These are phyloP conservation scores for Theristus sp. DNA, from an alignment of 2,888 invertebrate genomes.

Conservation along the genomic window DNA sequence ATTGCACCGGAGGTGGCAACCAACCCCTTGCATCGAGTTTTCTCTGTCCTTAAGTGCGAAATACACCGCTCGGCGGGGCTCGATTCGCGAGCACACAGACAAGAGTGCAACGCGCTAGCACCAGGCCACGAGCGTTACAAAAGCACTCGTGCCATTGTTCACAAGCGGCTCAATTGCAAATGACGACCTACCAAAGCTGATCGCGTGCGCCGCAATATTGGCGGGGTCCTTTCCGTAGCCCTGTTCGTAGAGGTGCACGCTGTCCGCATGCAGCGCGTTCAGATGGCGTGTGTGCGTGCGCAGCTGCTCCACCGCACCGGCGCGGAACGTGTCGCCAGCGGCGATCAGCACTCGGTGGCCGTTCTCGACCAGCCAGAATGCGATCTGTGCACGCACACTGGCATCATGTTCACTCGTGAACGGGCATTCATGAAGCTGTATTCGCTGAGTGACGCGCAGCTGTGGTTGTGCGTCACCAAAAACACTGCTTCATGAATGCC, in stretches of 20 bases:
- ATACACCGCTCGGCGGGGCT: too few relatives aligned
- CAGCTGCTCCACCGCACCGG: slow-evolving; percentile 88
- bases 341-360: slow-evolving; percentile 84
- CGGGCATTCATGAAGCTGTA: too few relatives aligned
- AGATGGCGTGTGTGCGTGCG: slow-evolving; percentile 79
- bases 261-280: slow-evolving; percentile 67
- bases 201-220: slow-evolving; percentile 91
- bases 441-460: too few relatives aligned
- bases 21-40: too few relatives aligned
- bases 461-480: too few relatives aligned
- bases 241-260: slow-evolving; percentile 82
- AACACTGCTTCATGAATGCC: too few relatives aligned
- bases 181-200: slow-evolving; percentile 46
- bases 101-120: slow-evolving; percentile 1
- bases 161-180: slow-evolving; percentile 18
- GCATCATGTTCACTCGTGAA: too few relatives aligned
- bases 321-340: slow-evolving; percentile 91
- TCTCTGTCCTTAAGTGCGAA: too few relatives aligned
- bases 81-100: too few relatives aligned
- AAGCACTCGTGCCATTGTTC: not conserved
- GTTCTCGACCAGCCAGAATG: slow-evolving; percentile 97
- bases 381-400: too few relatives aligned
- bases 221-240: slow-evolving; percentile 98
- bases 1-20: too few relatives aligned
- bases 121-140: too few relatives aligned